These are phyloP conservation scores for Carlito syrichta DNA, from an alignment of 2,113 vertebrate genomes.

Conservation along the genomic window DNA sequence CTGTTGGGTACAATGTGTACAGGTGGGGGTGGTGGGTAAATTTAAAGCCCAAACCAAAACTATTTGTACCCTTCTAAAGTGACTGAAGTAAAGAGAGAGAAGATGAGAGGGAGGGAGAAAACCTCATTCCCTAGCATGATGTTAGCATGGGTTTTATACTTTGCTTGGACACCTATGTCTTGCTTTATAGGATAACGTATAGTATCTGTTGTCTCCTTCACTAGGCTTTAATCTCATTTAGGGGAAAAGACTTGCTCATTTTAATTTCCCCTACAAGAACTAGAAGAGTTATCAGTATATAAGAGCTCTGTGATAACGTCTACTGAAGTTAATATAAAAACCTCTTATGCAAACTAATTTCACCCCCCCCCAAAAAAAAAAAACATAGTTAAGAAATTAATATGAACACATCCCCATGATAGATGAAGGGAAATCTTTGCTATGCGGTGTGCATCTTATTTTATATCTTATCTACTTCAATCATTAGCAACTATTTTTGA, in stretches of 20 bases:
- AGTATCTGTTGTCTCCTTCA: not conserved
- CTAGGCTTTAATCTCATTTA: not conserved
- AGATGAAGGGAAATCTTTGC: not conserved
- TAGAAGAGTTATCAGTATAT: slow-evolving; percentile 2
- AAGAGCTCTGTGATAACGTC: slow-evolving; percentile 7
- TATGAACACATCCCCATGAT: not conserved
- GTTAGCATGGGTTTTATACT: not conserved
- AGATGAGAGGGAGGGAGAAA: no score
- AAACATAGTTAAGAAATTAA: slow-evolving; percentile 39
- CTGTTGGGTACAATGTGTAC: no score
- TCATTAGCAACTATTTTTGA: slow-evolving; percentile 40
- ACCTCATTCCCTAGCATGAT: not conserved
- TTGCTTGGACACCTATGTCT: not conserved
- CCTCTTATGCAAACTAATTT: slow-evolving; percentile 6
- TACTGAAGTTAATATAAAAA: slow-evolving; percentile 45
- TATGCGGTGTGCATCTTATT: not conserved
- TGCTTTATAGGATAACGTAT: not conserved
- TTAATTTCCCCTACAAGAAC: slow-evolving; percentile 19
- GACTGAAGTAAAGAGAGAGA: no score
- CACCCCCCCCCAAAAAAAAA: slow-evolving; percentile 15
- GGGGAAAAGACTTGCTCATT: not conserved
- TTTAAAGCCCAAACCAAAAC: no score
- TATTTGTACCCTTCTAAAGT: no score
- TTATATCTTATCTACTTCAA: not conserved
- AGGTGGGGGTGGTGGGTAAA: no score